Base-by-base conservation (phyloP, 2,888 invertebrate genomes). In the Odontomyia ornata region DNA sequence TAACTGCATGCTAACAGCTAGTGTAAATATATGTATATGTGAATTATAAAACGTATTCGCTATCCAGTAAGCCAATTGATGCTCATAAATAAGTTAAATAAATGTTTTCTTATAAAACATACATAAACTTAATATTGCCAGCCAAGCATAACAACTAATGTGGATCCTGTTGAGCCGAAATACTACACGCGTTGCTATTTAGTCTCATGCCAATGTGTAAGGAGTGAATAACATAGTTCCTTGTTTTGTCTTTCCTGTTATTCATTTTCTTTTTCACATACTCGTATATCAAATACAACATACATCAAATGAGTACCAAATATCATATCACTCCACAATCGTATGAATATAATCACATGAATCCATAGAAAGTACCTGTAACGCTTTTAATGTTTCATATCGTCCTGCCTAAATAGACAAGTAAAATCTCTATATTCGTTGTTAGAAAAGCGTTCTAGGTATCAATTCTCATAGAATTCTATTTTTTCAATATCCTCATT, bases 131-230 rank as follows among this genome's bases (percentile, higher is more conserved):
- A 76, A 52, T 56, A 77, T 77, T 65, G 65, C 65, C 77, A 80
- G 80, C 79, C 81, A 82, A 82, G 80, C 81, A 80, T 82, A 80
- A 82, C 82, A 83, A 82, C 84, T 83, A 83, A 84, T 84, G 83
- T 83, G 86, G 85, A 87, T 81, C 83, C 84, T 83, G 85, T 86
- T 81, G 83, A 84, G 83, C 82, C 83, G 82, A 84, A 83, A 82
- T 84, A 84, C 82, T 84, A 84, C 83, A 85, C 83, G 81, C 84
- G 85, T 83, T 86, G 86, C 82, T 87, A 83, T 85, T 84, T 86
- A 83, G 82, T 84, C 81, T 83, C 83, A 82, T 86, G 86, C 84
- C 84, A 86, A 84, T 86, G 86, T 85, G 86, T 86, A 86, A 86
- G 87, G 80, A 81, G 82, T 80, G 78, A 80, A 80, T 79, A 80